Evolutionary conservation across 2,888 invertebrate genomes (phyloP).

Genomic region (Thumatha senex): DNA sequence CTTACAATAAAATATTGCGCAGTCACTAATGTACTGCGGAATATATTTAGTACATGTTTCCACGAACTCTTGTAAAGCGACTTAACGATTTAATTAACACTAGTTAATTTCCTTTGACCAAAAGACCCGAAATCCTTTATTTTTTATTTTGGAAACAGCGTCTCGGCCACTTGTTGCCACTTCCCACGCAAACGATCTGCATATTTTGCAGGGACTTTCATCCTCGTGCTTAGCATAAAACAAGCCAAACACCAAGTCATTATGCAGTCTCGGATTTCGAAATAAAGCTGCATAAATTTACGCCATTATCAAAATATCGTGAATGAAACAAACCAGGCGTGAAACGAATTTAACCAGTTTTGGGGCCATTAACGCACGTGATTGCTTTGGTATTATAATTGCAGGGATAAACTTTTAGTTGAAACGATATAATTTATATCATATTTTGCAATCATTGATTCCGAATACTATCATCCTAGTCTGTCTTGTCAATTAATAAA

Average conservation of each 20-base stretch:
- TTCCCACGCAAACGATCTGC: constrained; percentile 80
- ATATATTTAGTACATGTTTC: constrained; percentile 11
- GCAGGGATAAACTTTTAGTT: constrained; percentile 25
- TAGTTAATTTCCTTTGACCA: constrained; percentile 59
- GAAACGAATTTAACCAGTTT: constrained; percentile 70
- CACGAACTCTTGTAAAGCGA: constrained; percentile 29
- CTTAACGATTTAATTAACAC: constrained; percentile 68
- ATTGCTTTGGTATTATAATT: constrained; percentile 53
- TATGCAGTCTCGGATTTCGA: constrained; percentile 78
- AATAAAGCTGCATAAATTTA: constrained; percentile 75
- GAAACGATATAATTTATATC: no score
- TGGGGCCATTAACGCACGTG: constrained; percentile 77
- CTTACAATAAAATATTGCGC: no score
- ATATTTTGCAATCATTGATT: no score
- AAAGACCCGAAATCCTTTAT: constrained; percentile 49
- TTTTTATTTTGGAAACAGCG: constrained; percentile 52
- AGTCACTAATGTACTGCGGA: no score
- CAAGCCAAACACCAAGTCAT: constrained; percentile 77
- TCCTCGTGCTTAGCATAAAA: constrained; percentile 79
- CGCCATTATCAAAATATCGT: constrained; percentile 81
- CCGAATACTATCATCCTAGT: no score
- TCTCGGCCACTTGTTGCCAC: constrained; percentile 78
- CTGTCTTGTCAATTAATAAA: no score
- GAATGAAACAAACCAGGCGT: constrained; percentile 68
- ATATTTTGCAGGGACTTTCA: constrained; percentile 77